A percentile compares a stretch with the other conserved stretches of the same genome.
These are phyloP conservation scores for Caenorhabditis briggsae DNA, from an alignment of 1,140 invertebrate species.

Conservation along the genomic window DNA sequence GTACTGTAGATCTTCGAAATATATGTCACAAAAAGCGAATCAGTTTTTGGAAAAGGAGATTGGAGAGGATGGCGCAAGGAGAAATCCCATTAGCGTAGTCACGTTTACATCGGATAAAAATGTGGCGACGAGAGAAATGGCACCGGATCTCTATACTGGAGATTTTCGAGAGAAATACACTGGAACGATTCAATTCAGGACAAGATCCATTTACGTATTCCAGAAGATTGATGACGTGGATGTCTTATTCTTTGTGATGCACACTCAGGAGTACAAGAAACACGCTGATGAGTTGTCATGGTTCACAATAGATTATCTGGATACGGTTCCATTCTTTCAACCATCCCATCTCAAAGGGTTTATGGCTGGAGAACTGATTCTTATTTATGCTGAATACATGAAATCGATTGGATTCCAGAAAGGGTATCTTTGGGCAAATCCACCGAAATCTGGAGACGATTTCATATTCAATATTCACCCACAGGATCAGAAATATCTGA, in stretches of 20 bases:
- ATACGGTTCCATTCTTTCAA: neutral
- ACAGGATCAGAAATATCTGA: too few species aligned
- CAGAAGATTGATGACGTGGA: neutral
- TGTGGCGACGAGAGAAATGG: too few species aligned
- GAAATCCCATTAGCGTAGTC: too few species aligned
- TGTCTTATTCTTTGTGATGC: slow-evolving; percentile 5
- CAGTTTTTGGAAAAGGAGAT: too few species aligned
- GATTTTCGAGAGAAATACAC: too few species aligned
- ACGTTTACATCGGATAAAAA: too few species aligned
- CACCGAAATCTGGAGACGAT: neutral
- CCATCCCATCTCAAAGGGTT: neutral
- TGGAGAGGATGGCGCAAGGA: too few species aligned
- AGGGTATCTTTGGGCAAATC: neutral
- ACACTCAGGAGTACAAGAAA: neutral
- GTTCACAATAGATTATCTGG: neutral
- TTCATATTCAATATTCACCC: too few species aligned
- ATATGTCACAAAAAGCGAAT: too few species aligned
- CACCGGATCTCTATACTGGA: too few species aligned
- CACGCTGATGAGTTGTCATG: neutral
- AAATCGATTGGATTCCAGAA: neutral
- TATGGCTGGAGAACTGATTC: neutral
- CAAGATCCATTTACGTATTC: neutral
- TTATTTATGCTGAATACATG: neutral
- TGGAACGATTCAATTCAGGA: too few species aligned
- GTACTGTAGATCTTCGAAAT: too few species aligned